Conservation (phyloP, 2,888 invertebrate genomes). For the Pseudococcus jackbeardsleyi region DNA sequence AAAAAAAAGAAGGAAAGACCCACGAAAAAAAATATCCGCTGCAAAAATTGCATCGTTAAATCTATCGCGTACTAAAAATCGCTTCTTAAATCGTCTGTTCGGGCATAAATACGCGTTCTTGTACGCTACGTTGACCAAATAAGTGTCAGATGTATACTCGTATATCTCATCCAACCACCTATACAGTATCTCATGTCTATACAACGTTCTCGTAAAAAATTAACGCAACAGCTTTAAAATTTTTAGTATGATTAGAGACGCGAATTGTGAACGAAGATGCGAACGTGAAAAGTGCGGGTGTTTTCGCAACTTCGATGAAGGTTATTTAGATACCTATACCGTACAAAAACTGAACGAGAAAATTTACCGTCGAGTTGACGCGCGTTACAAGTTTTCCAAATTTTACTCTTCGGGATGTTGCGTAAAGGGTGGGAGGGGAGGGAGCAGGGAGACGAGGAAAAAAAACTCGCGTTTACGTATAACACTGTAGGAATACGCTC, state of each 20-base stretch:
- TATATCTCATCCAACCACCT: not conserved
- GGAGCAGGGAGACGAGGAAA: not conserved
- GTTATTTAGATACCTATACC: not conserved
- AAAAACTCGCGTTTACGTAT: not conserved
- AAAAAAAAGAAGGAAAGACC: not conserved
- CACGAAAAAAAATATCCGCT: not conserved
- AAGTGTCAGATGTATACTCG: not conserved
- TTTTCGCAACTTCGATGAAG: too few species aligned
- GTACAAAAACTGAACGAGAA: not conserved
- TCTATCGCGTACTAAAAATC: constrained; percentile 30
- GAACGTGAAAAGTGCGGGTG: too few species aligned
- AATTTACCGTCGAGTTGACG: not conserved
- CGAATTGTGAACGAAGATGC: too few species aligned
- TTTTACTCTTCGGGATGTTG: not conserved
- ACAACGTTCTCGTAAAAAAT: not conserved
- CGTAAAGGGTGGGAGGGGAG: not conserved
- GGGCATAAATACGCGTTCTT: not conserved
- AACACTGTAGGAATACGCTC: not conserved
- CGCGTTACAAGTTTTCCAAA: constrained; percentile 10
- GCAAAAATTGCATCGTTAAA: constrained; percentile 33
- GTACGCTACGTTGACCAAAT: not conserved
- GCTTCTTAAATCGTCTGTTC: not conserved
- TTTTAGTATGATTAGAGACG: constrained; percentile 16
- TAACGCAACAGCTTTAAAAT: not conserved
- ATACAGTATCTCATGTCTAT: not conserved